Evolutionary conservation across 2,797 vertebrate genomes (phyloP).

Genomic region (Pygocentrus nattereri): DNA sequence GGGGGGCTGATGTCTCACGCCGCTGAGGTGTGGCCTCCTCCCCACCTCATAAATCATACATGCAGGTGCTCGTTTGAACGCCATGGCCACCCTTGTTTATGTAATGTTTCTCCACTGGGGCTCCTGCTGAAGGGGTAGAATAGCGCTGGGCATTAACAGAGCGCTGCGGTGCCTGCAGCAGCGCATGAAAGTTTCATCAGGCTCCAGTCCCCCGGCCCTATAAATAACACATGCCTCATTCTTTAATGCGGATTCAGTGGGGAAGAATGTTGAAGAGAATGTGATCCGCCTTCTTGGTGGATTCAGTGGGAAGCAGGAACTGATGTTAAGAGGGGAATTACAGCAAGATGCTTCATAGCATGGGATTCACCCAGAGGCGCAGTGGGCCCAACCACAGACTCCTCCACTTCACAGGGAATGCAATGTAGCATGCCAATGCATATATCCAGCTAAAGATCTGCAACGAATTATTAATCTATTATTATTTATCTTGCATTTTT

Average conservation of each 20-base stretch:
- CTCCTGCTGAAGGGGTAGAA: constrained; percentile 32
- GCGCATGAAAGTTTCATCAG: constrained; percentile 55
- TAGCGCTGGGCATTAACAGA: constrained; percentile 37
- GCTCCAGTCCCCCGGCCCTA: constrained; percentile 39
- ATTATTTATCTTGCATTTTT: too few relatives aligned
- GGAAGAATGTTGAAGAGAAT: constrained; percentile 3
- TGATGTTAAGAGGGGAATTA: constrained; percentile 8
- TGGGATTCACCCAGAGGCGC: constrained; percentile 14
- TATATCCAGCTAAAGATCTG: not conserved
- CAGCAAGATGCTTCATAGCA: not conserved
- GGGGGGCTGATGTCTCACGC: not conserved
- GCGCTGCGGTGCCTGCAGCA: constrained; percentile 31
- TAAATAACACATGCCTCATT: constrained; percentile 50
- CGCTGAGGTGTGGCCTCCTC: not conserved
- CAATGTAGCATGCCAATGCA: not conserved
- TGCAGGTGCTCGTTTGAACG: constrained; percentile 4
- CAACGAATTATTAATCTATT: too few relatives aligned
- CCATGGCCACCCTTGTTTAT: constrained; percentile 32
- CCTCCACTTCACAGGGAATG: not conserved
- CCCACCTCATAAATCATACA: constrained; percentile 31
- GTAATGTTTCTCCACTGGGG: constrained; percentile 20
- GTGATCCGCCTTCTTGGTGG: constrained; percentile 12
- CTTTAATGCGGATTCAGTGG: constrained; percentile 43
- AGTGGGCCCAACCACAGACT: not conserved
- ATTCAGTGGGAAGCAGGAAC: constrained; percentile 1